These are phyloP conservation scores for Cladorhizidae sp. DNA, from an alignment of 37 sponge, comb jelly and placozoan genomes.

Conservation along the genomic window DNA sequence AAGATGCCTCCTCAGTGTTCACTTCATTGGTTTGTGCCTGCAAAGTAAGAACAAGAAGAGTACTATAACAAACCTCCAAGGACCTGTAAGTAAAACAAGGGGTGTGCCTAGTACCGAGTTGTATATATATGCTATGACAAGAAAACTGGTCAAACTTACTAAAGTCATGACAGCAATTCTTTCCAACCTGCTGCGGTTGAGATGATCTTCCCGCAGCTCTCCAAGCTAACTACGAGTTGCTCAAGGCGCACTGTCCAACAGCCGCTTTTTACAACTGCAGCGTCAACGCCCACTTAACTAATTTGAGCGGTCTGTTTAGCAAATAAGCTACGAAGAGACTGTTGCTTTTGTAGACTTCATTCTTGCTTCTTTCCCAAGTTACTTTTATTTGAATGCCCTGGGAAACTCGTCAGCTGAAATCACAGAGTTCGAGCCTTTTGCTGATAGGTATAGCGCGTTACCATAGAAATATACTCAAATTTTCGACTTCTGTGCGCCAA, in stretches of 20 bases:
- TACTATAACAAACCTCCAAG: background rate
- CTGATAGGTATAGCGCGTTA: background rate
- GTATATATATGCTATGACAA: no score
- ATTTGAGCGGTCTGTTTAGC: no score
- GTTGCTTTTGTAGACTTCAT: background rate
- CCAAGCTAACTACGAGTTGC: no score
- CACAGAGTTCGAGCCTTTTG: background rate
- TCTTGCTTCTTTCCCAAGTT: conserved; percentile 2
- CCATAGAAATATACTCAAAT: conserved; percentile 33
- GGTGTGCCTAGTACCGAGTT: no score
- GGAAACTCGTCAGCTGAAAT: conserved; percentile 37
- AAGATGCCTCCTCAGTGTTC: background rate
- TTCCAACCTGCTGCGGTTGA: no score
- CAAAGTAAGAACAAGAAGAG: background rate
- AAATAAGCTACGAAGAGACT: background rate
- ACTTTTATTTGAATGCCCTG: conserved; percentile 29
- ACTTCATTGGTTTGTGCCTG: background rate
- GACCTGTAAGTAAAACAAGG: background rate
- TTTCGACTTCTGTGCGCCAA: no score
- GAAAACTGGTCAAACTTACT: no score
- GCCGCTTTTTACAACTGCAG: no score
- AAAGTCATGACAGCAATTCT: no score
- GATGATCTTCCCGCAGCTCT: no score
- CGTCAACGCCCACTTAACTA: no score
- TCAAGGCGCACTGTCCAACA: no score